A percentile compares a stretch with the other conserved stretches of the same genome.
Evolutionary conservation across 2,888 invertebrate genomes (phyloP).

Genomic region (Morpho achilles): DNA sequence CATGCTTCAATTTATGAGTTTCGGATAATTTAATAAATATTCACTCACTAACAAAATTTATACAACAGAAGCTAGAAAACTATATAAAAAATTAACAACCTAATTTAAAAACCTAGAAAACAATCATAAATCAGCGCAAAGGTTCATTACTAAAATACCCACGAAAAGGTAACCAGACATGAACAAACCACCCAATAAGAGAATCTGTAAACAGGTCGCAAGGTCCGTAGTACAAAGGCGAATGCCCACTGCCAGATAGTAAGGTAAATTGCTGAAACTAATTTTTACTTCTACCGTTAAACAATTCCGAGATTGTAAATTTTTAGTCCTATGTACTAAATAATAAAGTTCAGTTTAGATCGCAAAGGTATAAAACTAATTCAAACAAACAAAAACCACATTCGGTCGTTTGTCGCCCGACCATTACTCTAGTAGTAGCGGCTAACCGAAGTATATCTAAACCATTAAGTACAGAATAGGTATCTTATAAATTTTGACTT

Average conservation of each 20-base stretch:
- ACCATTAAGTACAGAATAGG: slow-evolving; percentile 59
- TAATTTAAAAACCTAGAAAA: no score
- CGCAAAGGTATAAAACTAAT: slow-evolving; percentile 21
- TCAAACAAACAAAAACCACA: slow-evolving; percentile 31
- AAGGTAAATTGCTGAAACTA: neutral
- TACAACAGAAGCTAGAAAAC: no score
- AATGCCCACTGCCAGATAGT: neutral
- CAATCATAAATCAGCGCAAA: no score
- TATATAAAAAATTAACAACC: no score
- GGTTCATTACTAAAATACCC: no score
- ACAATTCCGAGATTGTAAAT: neutral
- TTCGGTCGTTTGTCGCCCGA: slow-evolving; percentile 44
- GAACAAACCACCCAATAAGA: no score
- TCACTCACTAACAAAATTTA: no score
- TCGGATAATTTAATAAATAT: no score
- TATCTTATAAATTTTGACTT: slow-evolving; percentile 61
- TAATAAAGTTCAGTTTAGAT: slow-evolving; percentile 1
- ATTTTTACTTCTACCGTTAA: slow-evolving; percentile 1
- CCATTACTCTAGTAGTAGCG: slow-evolving; percentile 58
- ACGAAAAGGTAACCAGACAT: no score
- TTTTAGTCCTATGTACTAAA: neutral
- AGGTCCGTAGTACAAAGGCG: neutral
- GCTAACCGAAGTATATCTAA: slow-evolving; percentile 57
- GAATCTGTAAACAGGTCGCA: no score
- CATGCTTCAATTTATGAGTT: no score